Evolutionary conservation across 2,797 vertebrate genomes (phyloP).

Genomic region (Dendrocincla tyrannina): DNA sequence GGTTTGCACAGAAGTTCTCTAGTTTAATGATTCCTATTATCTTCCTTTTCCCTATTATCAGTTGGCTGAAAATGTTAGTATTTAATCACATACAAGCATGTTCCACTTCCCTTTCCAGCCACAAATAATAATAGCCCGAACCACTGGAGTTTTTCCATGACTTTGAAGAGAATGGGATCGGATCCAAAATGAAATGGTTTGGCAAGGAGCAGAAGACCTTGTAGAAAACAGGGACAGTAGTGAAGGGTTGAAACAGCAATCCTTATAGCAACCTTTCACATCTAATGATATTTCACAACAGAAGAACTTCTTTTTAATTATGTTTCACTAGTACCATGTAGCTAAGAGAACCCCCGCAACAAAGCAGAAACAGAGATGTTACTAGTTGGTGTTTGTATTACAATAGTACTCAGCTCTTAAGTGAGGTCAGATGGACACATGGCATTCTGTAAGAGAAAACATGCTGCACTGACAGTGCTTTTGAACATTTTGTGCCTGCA

Average conservation of each 20-base stretch:
- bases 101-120: constrained; percentile 3
- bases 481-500: not conserved
- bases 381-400: not conserved
- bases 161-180: not conserved
- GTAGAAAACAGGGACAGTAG: not conserved
- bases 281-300: not conserved
- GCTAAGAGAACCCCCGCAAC: not conserved
- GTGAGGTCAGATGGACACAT: not conserved
- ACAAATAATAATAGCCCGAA: constrained; percentile 21
- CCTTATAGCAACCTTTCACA: not conserved
- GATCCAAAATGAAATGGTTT: constrained; percentile 31
- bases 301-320: not conserved
- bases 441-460: not conserved
- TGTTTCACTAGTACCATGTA: not conserved
- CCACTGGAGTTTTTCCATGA: constrained; percentile 18
- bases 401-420: not conserved
- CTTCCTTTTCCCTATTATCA: constrained; percentile 1
- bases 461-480: not conserved
- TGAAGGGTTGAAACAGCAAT: not conserved
- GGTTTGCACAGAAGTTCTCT: not conserved
- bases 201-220: not conserved
- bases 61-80: constrained; percentile 1
- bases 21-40: not conserved
- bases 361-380: not conserved
- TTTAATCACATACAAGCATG: not conserved